phyloP scores from a whole-genome alignment of 2,888 invertebrate genomes.

The Xylota sylvarum region DNA sequence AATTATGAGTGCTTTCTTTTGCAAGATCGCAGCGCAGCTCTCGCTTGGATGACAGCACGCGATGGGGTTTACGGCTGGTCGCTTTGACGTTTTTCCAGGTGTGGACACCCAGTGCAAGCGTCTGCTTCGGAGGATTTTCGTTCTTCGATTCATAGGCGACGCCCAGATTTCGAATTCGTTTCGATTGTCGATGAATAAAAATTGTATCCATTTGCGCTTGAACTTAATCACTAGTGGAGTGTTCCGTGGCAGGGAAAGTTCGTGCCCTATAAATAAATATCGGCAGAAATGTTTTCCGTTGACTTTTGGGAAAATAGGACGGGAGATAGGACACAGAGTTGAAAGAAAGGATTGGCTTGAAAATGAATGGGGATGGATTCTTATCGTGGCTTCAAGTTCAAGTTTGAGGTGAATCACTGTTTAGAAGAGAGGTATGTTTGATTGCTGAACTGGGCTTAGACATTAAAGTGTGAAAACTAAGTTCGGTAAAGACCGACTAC shows the following conservation, averaged over 20 bases:
- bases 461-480: not conserved
- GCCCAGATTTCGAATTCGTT: slow-evolving; percentile 60
- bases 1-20: slow-evolving; percentile 67
- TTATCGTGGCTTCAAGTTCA: slow-evolving; percentile 25
- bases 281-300: not conserved
- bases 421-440: slow-evolving; percentile 2
- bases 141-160: slow-evolving; percentile 25
- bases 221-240: slow-evolving; percentile 17
- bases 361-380: slow-evolving; percentile 35
- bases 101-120: slow-evolving; percentile 57
- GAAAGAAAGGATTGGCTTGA: slow-evolving; percentile 44
- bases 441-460: not conserved
- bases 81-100: slow-evolving; percentile 70
- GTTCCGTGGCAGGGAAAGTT: slow-evolving; percentile 22
- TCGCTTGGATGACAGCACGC: slow-evolving; percentile 60
- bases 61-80: slow-evolving; percentile 28
- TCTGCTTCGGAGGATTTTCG: slow-evolving; percentile 15
- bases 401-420: slow-evolving; percentile 24
- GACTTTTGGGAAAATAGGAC: slow-evolving; percentile 6
- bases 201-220: slow-evolving; percentile 29
- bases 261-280: slow-evolving; percentile 37
- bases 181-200: slow-evolving; percentile 51
- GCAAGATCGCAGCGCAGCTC: slow-evolving; percentile 16
- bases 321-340: not conserved
- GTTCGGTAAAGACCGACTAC: not conserved